Conservation (phyloP, 2,797 vertebrate species). For the Fringilla coelebs region DNA sequence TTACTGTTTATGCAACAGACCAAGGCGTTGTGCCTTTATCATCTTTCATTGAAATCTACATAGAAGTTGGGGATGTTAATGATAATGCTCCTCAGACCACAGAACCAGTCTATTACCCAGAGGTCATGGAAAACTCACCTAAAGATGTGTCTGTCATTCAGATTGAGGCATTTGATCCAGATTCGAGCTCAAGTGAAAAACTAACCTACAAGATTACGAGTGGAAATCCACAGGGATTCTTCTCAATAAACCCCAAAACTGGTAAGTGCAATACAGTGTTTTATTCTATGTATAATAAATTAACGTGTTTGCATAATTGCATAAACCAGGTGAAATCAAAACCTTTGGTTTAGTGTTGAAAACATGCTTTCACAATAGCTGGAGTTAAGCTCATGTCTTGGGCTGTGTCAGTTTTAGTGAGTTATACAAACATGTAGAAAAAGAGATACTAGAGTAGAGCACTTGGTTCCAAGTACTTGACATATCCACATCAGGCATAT, state of each 20-base stretch:
- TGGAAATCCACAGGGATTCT: constrained; percentile 98
- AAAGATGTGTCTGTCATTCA: constrained; percentile 93
- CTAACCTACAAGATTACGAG: constrained; percentile 92
- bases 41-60: constrained; percentile 91
- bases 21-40: constrained; percentile 90
- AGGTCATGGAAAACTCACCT: constrained; percentile 91
- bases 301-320: not conserved
- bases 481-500: not conserved
- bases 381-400: not conserved
- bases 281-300: not conserved
- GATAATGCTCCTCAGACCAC: constrained; percentile 95
- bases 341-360: not conserved
- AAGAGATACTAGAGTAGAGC: not conserved
- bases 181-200: constrained; percentile 87
- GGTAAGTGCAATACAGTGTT: constrained; percentile 74
- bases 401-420: not conserved
- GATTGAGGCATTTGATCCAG: constrained; percentile 92
- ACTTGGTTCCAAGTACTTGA: not conserved
- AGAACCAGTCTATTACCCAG: constrained; percentile 93
- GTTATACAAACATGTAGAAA: not conserved
- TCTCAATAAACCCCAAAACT: constrained; percentile 87
- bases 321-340: not conserved
- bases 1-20: constrained; percentile 93
- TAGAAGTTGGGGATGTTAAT: constrained; percentile 94
- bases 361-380: not conserved